Percentiles rank a stretch among this genome's conserved stretches.
Conservation (phyloP, 2,797 vertebrate species). For the Anomalospiza imberbis region DNA sequence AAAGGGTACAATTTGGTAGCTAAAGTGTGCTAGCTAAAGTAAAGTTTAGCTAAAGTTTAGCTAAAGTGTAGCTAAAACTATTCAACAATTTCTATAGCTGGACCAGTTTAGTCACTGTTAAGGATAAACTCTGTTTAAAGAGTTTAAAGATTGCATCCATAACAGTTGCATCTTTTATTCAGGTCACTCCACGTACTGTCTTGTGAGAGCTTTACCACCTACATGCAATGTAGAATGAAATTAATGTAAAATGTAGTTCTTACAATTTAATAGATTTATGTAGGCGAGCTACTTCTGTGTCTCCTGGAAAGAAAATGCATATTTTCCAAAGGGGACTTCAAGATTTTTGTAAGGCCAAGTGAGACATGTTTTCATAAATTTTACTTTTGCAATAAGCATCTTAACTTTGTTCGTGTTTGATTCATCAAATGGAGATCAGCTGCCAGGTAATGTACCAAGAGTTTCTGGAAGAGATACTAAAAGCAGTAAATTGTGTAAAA, state of each 20-base stretch:
- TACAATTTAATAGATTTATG: not conserved
- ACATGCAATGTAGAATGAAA: not conserved
- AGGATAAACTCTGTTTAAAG: not conserved
- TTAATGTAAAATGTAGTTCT: not conserved
- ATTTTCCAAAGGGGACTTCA: not conserved
- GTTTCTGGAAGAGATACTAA: not conserved
- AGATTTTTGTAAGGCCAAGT: not conserved
- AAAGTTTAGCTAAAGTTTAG: not conserved
- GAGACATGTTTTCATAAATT: not conserved
- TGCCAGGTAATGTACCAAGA: not conserved
- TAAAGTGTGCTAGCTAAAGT: not conserved
- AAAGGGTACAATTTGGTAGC: not conserved
- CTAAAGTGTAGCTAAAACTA: not conserved
- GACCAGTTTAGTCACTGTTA: not conserved
- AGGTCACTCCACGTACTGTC: not conserved
- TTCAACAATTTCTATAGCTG: not conserved
- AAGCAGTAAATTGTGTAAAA: not conserved
- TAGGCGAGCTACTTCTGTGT: not conserved
- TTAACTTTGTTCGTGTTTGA: not conserved
- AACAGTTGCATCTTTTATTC: constrained; percentile 1
- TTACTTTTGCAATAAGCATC: not conserved
- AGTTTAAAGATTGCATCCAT: not conserved
- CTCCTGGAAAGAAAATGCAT: not conserved
- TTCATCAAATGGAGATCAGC: not conserved
- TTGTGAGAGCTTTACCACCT: constrained; percentile 1